Evolutionary conservation across 1,140 invertebrate genomes (phyloP), one percentile per base, ranked within the genome.

Genomic region (Arctopsyche grandis): DNA sequence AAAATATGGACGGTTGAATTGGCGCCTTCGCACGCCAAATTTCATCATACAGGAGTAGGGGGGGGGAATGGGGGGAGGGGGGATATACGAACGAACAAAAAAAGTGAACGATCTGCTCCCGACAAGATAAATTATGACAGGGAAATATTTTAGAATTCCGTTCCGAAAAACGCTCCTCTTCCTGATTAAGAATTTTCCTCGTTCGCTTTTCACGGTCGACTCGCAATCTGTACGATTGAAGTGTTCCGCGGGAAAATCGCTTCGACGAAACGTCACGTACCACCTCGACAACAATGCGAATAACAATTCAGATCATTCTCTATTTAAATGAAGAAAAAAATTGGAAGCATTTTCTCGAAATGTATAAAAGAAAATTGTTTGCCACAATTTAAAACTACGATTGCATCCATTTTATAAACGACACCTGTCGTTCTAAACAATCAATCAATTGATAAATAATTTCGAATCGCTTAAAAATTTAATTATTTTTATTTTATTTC

Each of bases 1-100:
- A 73, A 73, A 73, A 73, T 73, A 73, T 73, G 69, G 22, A 73
- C 26, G 19, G 69, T 46, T 9, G 38, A 73, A 73, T 73, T 29
- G 69, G 69, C 69, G 26, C 44, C 43, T 22, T 43, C 69, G 14
- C n/a, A 26, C 12, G 69, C 69, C 22, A 10, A 69, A 29, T 26
- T 69, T 38, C 29, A 38, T 38, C 29, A 38, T 7, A 38, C 29
- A 38, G 29, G 7, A 38, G 29, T n/a, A 38, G 29, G 7, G 29
- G 7, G 29, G 7, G 29, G 7, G 7, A 38, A 7, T 38, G 29
- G 29, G 29, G 7, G 7, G 7, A 7, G 1, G 29, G 29, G 29
- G 29, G 29, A 38, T 38, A 38, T 4, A 38, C 29, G 29, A 38
- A n/a, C 21, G n/a, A n/a, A 12, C 63, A 1, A n/a, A 69, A 69